A percentile compares a stretch with the other conserved stretches of the same genome.
Conservation (phyloP, 2,113 vertebrate genomes). For the Emydura subglobosa region DNA sequence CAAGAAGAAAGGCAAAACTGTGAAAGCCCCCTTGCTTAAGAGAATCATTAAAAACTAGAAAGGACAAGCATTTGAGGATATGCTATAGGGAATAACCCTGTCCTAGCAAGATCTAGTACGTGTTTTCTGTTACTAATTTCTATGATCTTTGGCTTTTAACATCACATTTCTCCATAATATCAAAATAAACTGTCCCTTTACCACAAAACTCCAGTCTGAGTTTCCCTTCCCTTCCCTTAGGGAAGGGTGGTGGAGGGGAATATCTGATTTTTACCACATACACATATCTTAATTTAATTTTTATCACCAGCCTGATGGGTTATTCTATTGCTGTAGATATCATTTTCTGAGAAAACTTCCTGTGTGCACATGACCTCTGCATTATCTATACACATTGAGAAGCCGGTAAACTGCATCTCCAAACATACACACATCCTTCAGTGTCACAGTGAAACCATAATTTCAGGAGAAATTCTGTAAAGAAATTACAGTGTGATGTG, state of each 20-base stretch:
- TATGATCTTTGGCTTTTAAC: slow-evolving; percentile 42
- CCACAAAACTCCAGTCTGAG: slow-evolving; percentile 25
- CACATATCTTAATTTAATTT: not conserved
- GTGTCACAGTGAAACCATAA: slow-evolving; percentile 11
- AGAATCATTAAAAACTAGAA: slow-evolving; percentile 46
- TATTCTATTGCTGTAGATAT: slow-evolving; percentile 15
- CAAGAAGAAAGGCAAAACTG: not conserved
- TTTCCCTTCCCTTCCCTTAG: slow-evolving; percentile 13
- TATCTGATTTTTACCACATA: slow-evolving; percentile 5
- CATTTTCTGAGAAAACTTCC: slow-evolving; percentile 37
- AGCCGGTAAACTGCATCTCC: not conserved
- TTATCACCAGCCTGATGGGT: slow-evolving; percentile 22
- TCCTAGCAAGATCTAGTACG: slow-evolving; percentile 18
- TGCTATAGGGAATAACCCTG: not conserved
- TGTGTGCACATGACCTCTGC: not conserved
- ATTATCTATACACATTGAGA: not conserved
- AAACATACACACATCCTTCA: not conserved
- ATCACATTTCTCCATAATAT: slow-evolving; percentile 37
- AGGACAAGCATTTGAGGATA: slow-evolving; percentile 43
- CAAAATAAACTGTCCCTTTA: slow-evolving; percentile 56
- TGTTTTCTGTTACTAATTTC: slow-evolving; percentile 32
- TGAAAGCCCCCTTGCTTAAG: slow-evolving; percentile 25
- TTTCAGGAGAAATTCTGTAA: slow-evolving; percentile 48
- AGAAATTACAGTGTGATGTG: slow-evolving; percentile 35
- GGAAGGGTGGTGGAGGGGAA: slow-evolving; percentile 1